Evolutionary conservation across 2,113 vertebrate genomes (phyloP).

Genomic region (Tor tambroides): DNA sequence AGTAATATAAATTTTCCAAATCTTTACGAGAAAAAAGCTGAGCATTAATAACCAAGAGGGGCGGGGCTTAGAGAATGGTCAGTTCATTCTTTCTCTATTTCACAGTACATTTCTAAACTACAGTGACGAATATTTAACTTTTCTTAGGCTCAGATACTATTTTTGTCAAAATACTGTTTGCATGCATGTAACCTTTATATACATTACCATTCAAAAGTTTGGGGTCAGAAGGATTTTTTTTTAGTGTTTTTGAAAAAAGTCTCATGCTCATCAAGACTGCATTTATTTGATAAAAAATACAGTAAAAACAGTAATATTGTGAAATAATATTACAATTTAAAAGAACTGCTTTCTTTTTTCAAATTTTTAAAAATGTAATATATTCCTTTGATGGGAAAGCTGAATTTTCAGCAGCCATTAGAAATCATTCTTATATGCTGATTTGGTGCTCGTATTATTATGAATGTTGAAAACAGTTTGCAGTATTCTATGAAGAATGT

Average conservation of each 20-base stretch:
- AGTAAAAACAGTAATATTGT: background rate
- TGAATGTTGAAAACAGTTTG: background rate
- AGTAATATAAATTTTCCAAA: background rate
- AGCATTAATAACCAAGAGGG: background rate
- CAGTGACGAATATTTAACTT: background rate
- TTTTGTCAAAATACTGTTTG: background rate
- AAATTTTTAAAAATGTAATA: too few species aligned
- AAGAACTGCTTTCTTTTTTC: background rate
- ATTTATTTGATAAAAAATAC: background rate
- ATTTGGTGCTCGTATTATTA: background rate
- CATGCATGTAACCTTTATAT: background rate
- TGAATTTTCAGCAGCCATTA: background rate
- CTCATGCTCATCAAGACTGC: background rate
- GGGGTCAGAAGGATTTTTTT: background rate
- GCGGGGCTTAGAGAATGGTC: background rate
- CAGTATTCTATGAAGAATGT: background rate
- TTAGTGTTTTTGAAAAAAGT: background rate
- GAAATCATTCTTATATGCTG: background rate
- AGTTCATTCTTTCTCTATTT: background rate
- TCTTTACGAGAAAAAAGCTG: background rate
- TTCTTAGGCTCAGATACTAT: conserved; percentile 11
- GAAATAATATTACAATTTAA: background rate
- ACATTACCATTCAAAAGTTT: background rate
- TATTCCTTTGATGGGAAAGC: too few species aligned
- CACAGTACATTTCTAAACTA: background rate